Conservation (phyloP, 2,888 invertebrate genomes). For the Cryptocephalus primarius region DNA sequence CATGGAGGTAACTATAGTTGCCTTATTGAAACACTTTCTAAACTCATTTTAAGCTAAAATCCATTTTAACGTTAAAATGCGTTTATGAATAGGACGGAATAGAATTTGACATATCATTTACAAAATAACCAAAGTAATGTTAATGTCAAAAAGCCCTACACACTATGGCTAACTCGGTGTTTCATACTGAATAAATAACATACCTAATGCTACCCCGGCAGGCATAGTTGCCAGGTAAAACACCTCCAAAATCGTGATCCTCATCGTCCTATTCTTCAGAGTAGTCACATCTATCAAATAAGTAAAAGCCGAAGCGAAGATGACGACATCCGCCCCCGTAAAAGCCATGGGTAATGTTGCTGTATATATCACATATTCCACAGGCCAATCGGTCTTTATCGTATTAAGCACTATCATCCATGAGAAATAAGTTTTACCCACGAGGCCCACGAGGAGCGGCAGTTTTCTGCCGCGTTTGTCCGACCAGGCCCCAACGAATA, state of each 20-base stretch:
- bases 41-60: too few relatives aligned
- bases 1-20: too few relatives aligned
- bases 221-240: slow-evolving; percentile 78
- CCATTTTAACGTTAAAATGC: too few relatives aligned
- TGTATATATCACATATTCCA: slow-evolving; percentile 63
- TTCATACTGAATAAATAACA: slow-evolving; percentile 12
- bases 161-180: too few relatives aligned
- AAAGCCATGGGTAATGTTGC: slow-evolving; percentile 67
- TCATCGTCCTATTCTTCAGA: slow-evolving; percentile 55
- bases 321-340: slow-evolving; percentile 68
- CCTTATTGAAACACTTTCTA: too few relatives aligned
- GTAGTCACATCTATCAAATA: slow-evolving; percentile 73
- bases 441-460: slow-evolving; percentile 58
- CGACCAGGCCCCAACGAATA: slow-evolving; percentile 74
- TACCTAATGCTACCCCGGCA: slow-evolving; percentile 65
- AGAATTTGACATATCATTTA: too few relatives aligned
- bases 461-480: slow-evolving; percentile 68
- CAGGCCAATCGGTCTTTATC: slow-evolving; percentile 47
- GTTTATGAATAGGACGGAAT: too few relatives aligned
- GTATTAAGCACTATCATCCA: slow-evolving; percentile 63
- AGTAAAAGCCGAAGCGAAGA: slow-evolving; percentile 68
- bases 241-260: slow-evolving; percentile 73
- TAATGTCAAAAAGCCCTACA: too few relatives aligned
- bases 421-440: slow-evolving; percentile 67
- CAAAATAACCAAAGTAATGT: too few relatives aligned